Base-by-base conservation (phyloP, 2,888 invertebrate genomes). In the Sinohyriopsis cumingii region DNA sequence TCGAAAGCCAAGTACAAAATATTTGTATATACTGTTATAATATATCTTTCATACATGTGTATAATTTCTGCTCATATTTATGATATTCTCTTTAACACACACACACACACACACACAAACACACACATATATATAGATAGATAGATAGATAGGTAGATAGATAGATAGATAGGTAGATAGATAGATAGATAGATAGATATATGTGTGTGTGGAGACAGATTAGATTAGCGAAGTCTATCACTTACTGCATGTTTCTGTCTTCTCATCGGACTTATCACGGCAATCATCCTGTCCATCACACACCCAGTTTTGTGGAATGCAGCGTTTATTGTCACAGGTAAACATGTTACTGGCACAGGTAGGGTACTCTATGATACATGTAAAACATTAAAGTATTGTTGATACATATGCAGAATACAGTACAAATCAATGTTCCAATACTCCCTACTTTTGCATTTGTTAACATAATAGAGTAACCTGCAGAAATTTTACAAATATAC, bases 291-390 rank as follows among this genome's bases (percentile, higher is more conserved):
- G 84, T 19, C 86, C 82, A 71, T 89, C 87, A 85, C 88, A 89
- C 19, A 80, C 81, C 81, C 80, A 84, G 12, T 71, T 70, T 19
- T 71, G 68, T 5, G 83, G 78, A 6, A 89, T 84, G 80, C 89
- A 89, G 18, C 81, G 76, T 0, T 97, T 97, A 24, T 96, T 96
- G 69, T 71, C 71, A 90, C 96, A 96, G 75, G 93, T 93, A 91
- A 96, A 96, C 81, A 92, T 91, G 7, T 82, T 92, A 0, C 91
- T 88, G 65, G 92, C 92, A 86, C 95, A 95, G 75, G 92, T 74
- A 6, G 80, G 78, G 73, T 84, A 86, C 22, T 82, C 86, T 86
- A 71, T 3, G 79, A 71, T 68, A 5, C 72, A 59, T 62, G 57
- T 53, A 55, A 61, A 65, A 12, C 12, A 45, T 45, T 12, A 12